Conservation (phyloP, 2,888 invertebrate genomes). For the Smittia sp. region DNA sequence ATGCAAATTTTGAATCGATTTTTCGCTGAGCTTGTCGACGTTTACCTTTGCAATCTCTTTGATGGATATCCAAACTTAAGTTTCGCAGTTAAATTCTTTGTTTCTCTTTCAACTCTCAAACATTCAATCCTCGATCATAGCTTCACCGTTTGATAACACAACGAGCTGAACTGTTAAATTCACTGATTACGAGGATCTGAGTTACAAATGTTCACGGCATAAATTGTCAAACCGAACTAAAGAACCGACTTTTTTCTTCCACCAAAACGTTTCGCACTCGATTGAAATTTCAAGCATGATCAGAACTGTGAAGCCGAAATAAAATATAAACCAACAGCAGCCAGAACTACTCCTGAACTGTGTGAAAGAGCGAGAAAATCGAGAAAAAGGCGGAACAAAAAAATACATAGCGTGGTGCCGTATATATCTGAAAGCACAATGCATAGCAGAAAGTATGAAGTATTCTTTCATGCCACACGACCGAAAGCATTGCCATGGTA, state of each 20-base stretch:
- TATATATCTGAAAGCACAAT: conserved; percentile 25
- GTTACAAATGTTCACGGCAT: conserved; percentile 11
- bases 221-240: conserved; percentile 21
- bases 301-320: conserved; percentile 38
- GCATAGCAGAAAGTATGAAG: conserved; percentile 37
- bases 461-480: conserved; percentile 36
- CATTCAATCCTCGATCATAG: no score
- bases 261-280: conserved; percentile 5
- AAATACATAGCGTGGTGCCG: conserved; percentile 10
- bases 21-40: background rate
- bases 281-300: conserved; percentile 37
- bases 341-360: conserved; percentile 34
- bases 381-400: conserved; percentile 40
- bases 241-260: background rate
- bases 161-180: background rate
- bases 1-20: background rate
- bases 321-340: conserved; percentile 39
- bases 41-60: background rate
- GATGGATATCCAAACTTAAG: no score
- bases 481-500: conserved; percentile 34
- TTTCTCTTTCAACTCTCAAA: no score
- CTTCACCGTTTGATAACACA: no score
- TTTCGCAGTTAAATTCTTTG: no score
- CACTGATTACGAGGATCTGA: no score
- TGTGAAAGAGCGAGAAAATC: conserved; percentile 40